Evolutionary conservation across 1,140 invertebrate species (phyloP).

Genomic region (Drosophila kikkawai): DNA sequence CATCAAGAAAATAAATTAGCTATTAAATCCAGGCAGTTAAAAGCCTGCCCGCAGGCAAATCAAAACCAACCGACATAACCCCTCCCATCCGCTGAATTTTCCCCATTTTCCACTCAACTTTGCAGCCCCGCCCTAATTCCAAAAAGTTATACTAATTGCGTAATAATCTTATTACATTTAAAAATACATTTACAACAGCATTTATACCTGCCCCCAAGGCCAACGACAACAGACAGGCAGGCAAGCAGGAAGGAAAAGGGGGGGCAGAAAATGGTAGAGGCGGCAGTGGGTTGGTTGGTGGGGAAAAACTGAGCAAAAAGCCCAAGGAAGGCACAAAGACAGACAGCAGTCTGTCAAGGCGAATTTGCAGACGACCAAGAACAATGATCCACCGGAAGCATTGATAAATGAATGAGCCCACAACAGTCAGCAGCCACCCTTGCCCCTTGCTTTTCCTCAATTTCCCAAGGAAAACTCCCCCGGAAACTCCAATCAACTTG

Average conservation of each 20-base stretch:
- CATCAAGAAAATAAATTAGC: constrained; percentile 70
- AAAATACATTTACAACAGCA: constrained; percentile 82
- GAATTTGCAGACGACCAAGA: constrained; percentile 29
- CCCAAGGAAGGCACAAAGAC: constrained; percentile 9
- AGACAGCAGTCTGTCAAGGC: constrained; percentile 44
- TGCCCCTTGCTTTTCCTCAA: background rate
- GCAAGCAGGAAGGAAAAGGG: background rate
- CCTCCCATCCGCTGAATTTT: background rate
- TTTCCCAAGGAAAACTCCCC: constrained; percentile 4
- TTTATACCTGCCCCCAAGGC: constrained; percentile 77
- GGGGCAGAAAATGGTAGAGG: background rate
- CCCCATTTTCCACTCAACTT: constrained; percentile 30
- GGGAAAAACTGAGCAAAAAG: constrained; percentile 12
- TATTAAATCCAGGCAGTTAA: constrained; percentile 76
- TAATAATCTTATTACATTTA: constrained; percentile 84
- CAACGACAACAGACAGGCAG: constrained; percentile 36
- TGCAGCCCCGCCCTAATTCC: constrained; percentile 27
- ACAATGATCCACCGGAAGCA: constrained; percentile 69
- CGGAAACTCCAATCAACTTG: constrained; percentile 61
- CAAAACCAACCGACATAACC: constrained; percentile 6
- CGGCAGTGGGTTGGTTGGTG: background rate
- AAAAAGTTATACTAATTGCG: constrained; percentile 79
- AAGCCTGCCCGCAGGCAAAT: constrained; percentile 57
- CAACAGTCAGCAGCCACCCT: constrained; percentile 19
- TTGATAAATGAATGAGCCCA: constrained; percentile 74